Evolutionary conservation across 2,797 vertebrate genomes (phyloP).

Genomic region (Enteromius treurensis): DNA sequence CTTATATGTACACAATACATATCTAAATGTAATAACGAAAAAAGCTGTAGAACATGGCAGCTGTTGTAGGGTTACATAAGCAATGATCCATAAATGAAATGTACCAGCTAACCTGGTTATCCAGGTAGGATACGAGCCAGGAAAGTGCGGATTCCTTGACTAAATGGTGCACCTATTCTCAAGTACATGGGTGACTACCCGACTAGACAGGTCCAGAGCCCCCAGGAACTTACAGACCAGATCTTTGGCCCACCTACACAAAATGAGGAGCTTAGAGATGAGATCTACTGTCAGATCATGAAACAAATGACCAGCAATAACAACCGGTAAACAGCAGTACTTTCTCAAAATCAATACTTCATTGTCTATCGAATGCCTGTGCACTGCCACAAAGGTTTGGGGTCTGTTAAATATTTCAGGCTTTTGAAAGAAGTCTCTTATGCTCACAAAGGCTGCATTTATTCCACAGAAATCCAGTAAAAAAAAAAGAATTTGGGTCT

Average conservation of each 20-base stretch:
- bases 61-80: not conserved
- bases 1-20: not conserved
- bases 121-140: not conserved
- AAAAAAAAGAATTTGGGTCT: not conserved
- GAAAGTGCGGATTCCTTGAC: slow-evolving; percentile 77
- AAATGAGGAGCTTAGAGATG: slow-evolving; percentile 83
- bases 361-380: not conserved
- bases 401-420: not conserved
- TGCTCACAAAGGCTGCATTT: not conserved
- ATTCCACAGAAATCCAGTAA: not conserved
- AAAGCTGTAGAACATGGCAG: not conserved
- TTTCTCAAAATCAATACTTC: not conserved
- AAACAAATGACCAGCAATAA: slow-evolving; percentile 93
- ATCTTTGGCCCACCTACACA: slow-evolving; percentile 87
- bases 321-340: slow-evolving; percentile 79
- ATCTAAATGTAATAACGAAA: not conserved
- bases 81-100: not conserved
- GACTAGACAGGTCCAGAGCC: slow-evolving; percentile 82
- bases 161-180: slow-evolving; percentile 82
- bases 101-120: not conserved
- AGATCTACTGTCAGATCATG: slow-evolving; percentile 97
- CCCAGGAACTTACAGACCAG: slow-evolving; percentile 88
- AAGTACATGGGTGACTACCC: slow-evolving; percentile 99
- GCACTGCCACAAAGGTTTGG: not conserved
- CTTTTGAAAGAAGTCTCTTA: not conserved